Percentiles rank a stretch among this genome's conserved stretches.
Evolutionary conservation across 1,140 invertebrate species (phyloP).

Genomic region (Drosophila aff.): DNA sequence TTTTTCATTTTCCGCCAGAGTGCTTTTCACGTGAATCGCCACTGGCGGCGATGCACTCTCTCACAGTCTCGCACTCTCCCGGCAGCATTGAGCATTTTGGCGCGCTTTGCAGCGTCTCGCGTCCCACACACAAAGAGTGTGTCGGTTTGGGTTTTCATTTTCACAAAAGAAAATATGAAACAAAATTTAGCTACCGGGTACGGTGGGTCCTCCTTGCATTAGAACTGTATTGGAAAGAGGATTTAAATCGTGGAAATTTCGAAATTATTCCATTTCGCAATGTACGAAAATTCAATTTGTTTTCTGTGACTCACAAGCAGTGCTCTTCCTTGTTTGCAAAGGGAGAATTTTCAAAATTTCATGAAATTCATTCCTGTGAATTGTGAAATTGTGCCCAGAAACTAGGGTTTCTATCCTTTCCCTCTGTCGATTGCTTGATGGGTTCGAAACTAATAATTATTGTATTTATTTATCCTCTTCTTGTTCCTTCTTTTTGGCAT

Average conservation of each 20-base stretch:
- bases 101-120: conserved; percentile 61
- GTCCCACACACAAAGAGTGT: conserved; percentile 3
- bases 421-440: not conserved
- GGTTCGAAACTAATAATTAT: not conserved
- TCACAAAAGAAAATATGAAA: not conserved
- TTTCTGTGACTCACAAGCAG: not conserved
- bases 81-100: conserved; percentile 45
- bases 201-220: not conserved
- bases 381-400: not conserved
- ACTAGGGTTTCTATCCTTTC: not conserved
- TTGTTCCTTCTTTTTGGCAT: not conserved
- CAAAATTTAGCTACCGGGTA: not conserved
- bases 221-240: not conserved
- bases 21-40: conserved; percentile 41
- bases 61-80: conserved; percentile 30
- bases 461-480: not conserved
- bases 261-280: not conserved
- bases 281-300: not conserved
- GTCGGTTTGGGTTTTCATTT: not conserved
- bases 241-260: not conserved
- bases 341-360: not conserved
- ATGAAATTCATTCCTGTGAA: not conserved
- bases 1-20: conserved; percentile 22
- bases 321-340: not conserved
- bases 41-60: conserved; percentile 12